Conservation (phyloP, 2,888 invertebrate genomes). For the Synergus itoensis region DNA sequence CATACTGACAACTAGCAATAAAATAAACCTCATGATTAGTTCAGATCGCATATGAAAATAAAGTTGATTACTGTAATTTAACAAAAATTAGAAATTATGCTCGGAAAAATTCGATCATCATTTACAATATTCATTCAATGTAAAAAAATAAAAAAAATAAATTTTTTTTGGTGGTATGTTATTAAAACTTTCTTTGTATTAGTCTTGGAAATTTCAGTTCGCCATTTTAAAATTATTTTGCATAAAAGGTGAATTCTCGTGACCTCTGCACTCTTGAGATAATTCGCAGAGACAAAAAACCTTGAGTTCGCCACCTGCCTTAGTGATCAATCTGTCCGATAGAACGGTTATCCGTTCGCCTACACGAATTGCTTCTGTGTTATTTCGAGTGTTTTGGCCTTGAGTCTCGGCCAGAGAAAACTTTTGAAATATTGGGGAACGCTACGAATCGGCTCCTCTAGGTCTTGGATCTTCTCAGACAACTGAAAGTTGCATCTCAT, state of each 20-base stretch:
- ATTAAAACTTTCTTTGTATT: too few species aligned
- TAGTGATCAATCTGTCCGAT: constrained; percentile 39
- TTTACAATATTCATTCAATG: neutral
- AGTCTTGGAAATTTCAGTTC: too few species aligned
- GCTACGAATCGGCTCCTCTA: constrained; percentile 26
- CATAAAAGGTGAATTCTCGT: neutral
- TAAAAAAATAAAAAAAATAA: neutral
- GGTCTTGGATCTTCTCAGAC: constrained; percentile 34
- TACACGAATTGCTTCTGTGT: constrained; percentile 30
- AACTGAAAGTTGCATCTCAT: constrained; percentile 13
- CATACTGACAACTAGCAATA: neutral
- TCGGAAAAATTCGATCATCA: neutral
- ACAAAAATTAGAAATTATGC: neutral
- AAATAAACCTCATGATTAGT: neutral
- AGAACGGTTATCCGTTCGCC: constrained; percentile 40
- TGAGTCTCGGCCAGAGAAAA: constrained; percentile 40
- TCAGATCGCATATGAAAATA: neutral
- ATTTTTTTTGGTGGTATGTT: too few species aligned
- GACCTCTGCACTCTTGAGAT: constrained; percentile 24
- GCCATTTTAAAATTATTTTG: neutral
- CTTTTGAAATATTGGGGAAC: constrained; percentile 41
- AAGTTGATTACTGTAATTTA: neutral
- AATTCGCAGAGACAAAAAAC: constrained; percentile 24
- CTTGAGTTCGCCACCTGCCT: constrained; percentile 39
- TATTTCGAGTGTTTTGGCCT: constrained; percentile 40